Evolutionary conservation across 2,888 invertebrate genomes (phyloP), one percentile per base, ranked within the genome.

Genomic region (Cataglyphis livida): DNA sequence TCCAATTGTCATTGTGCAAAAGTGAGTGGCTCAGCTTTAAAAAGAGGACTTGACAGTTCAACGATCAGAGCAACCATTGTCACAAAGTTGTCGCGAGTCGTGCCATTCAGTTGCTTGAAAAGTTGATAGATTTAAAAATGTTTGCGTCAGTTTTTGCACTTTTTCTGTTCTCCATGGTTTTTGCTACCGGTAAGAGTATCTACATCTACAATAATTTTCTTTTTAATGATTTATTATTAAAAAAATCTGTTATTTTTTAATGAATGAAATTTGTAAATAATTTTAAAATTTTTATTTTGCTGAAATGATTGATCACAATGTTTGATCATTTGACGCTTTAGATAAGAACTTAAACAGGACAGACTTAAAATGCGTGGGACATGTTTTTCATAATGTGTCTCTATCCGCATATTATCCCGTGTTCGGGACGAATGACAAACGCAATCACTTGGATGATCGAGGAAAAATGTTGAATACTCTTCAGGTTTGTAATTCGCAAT

Each of bases 331-430:
- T 64, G 9, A 35, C 51, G 7, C 15, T 38, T 28, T 12, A 91
- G 92, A 90, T 18, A 64, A 51, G 38, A 86, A 73, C 65, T 21
- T 82, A 7, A 88, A 88, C 7, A 84, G 86, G 51, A 64, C 88
- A 18, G 88, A 91, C 84, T 90, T 95, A 54, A 90, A 93, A 35
- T 95, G 95, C 87, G 86, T 85, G 12, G 95, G 95, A 59, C 94
- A 92, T 86, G 91, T 90, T 7, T 93, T 93, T 83, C 88, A 93
- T 81, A 95, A 95, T 87, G 95, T 95, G 0, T 95, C 95, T 1
- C 87, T 95, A 66, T 94, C 95, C 2, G 95, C 95, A 0, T 96
- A 95, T 91, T 95, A 94, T 91, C 95, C 95, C 0, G 95, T 95
- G 87, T 95, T 94, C 85, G 91, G 89, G 10, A 94, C 95, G n/a